Evolutionary conservation across 1,140 invertebrate genomes (phyloP).

Genomic region (Akabosia matsudoensis): DNA sequence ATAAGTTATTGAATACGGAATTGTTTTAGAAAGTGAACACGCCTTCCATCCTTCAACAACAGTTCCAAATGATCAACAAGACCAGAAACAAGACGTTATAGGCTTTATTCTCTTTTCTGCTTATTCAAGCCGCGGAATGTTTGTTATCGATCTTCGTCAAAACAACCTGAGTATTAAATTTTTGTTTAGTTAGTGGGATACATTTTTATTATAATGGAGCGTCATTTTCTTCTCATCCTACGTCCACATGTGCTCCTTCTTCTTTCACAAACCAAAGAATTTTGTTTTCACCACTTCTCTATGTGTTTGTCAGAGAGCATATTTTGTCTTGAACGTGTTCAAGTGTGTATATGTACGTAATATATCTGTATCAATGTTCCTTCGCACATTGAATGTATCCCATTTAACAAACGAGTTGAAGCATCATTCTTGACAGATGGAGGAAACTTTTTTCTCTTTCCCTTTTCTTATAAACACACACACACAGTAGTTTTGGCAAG

Average conservation of each 20-base stretch:
- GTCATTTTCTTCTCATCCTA: neutral
- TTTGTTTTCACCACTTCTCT: neutral
- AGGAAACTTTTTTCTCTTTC: neutral
- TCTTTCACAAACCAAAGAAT: neutral
- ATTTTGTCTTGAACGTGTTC: neutral
- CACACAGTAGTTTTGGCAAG: neutral
- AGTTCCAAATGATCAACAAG: too few species aligned
- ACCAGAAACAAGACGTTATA: neutral
- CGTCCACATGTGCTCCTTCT: neutral
- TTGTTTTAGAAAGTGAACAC: neutral
- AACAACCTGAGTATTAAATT: neutral
- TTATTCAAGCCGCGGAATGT: neutral
- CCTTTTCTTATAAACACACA: neutral
- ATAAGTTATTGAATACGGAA: neutral
- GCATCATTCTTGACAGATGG: conserved; percentile 8
- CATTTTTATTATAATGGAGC: neutral
- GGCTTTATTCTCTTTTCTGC: too few species aligned
- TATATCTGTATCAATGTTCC: neutral
- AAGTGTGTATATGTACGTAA: neutral
- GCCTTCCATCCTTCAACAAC: neutral
- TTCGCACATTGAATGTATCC: neutral
- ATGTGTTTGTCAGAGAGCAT: neutral
- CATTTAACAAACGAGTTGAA: conserved; percentile 16
- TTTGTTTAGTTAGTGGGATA: neutral
- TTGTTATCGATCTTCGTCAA: neutral